Evolutionary conservation across 2,113 vertebrate genomes (phyloP), one percentile per base, ranked within the genome.

Genomic region (Pseudopipra pipra): DNA sequence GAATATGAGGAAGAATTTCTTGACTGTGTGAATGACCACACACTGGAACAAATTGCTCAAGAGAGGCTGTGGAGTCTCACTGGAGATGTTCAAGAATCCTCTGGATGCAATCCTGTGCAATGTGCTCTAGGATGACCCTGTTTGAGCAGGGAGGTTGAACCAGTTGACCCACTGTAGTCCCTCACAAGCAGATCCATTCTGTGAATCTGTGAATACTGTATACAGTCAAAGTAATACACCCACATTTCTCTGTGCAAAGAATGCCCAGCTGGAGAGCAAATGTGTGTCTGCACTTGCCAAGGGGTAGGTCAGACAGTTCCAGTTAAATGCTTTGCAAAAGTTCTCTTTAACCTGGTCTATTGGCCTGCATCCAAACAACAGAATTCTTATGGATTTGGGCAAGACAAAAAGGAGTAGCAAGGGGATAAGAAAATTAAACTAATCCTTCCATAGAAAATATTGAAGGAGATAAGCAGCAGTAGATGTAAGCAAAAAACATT

Each of bases 251-350:
- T 39, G 6, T 19, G 39, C 35, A 71, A 63, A 93, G 43, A 52
- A 41, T 33, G 27, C 19, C 47, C 11, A 49, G 14, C 5, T 71
- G 33, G 15, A 84, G 20, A 28, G 10, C 7, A 90, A 86, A 82
- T 0, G 0, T 1, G 1, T 46, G 8, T 16, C 37, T 55, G 6
- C 11, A 51, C 20, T 80, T 83, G 31, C 28, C 4, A 1, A 63
- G 5, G 8, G 2, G 10, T 37, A 49, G 6, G 0, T 58, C 9
- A 76, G 37, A 49, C 0, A 1, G 12, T 14, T 79, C 19, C 44
- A 72, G 8, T 30, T 83, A 74, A 67, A 46, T 16, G 21, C 7
- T 65, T 85, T 75, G 28, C 5, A 19, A 47, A 92, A 62, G 1
- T 68, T 70, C n/a, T 73, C 25, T 73, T 76, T 35, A 76, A 56